Evolutionary conservation across 2,113 vertebrate genomes (phyloP).

Genomic region (Urocitellus parryii): DNA sequence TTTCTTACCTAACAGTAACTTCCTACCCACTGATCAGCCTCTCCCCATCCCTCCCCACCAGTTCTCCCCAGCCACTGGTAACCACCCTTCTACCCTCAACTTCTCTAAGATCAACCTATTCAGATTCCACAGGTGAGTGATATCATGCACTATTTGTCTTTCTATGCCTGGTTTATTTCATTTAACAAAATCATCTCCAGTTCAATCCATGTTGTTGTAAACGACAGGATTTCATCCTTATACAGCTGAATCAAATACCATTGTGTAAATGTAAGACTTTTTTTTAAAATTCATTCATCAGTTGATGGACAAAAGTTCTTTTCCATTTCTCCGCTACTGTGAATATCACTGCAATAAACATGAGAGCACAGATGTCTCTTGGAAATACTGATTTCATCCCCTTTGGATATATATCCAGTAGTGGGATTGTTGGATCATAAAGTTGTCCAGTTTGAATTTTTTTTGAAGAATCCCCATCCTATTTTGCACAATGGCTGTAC

Average conservation of each 20-base stretch:
- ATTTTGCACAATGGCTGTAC: neutral
- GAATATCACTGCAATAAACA: neutral
- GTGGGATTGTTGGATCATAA: neutral
- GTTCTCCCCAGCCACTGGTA: neutral
- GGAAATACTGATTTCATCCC: neutral
- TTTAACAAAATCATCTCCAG: neutral
- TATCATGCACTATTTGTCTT: neutral
- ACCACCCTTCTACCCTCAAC: neutral
- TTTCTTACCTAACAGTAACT: neutral
- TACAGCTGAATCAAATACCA: neutral
- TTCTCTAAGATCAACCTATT: neutral
- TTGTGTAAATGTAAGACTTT: too few relatives aligned
- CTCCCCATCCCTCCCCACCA: neutral
- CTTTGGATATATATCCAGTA: neutral
- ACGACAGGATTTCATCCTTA: neutral
- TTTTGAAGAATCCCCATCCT: neutral
- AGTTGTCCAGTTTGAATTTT: neutral
- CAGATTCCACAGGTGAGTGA: neutral
- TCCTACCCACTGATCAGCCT: neutral
- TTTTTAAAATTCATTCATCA: neutral
- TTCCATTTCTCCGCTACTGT: neutral
- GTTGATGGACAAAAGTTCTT: too few relatives aligned
- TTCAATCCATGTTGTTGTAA: neutral
- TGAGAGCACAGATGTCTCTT: too few relatives aligned
- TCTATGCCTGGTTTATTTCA: neutral